Evolutionary conservation across 2,888 invertebrate genomes (phyloP), one percentile per base, ranked within the genome.

Genomic region (Orthosia cruda): DNA sequence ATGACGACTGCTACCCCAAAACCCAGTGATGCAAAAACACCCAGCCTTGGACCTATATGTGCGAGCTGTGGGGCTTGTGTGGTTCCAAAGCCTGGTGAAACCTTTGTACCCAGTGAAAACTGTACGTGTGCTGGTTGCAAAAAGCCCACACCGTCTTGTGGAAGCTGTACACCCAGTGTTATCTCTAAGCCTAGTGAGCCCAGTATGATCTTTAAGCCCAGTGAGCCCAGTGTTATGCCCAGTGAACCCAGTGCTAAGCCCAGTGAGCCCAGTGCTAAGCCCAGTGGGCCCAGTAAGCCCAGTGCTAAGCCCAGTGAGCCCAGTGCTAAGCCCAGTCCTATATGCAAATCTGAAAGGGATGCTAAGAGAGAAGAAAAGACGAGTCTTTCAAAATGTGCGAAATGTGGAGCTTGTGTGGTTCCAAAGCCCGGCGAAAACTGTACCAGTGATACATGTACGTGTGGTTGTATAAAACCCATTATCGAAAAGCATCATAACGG

Each of bases 171-270:
- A 4, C 65, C 52, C 3, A 16, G 52, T 20, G 23, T 1, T 0
- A 5, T 13, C 4, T 0, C 12, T 0, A 32, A 26, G 26, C 12
- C 26, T 0, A n/a, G 5, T 26, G 23, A 3, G 0, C 16, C 40
- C 40, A 40, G 40, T 0, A 9, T 40, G 40, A 40, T 40, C 26
- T 13, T 9, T 26, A 26, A 18, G 12, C 62, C 18, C 12, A 26
- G 26, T 26, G 49, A 18, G 16, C 62, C 12, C 12, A 18, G 26
- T 26, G 49, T 3, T 26, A 23, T 13, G 16, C 47, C 12, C 12
- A 18, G 26, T 26, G 49, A 3, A 4, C 0, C 26, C 26, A 26
- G 26, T 26, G 1, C n/a, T 7, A 50, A n/a, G 0, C 9, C n/a
- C 1, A 20, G 45, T 12, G 45, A 62, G 32, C 32, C 32, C 0